Percentiles rank a stretch among this genome's conserved stretches.
Conservation (phyloP, 1,140 invertebrate genomes). For the Pygmarrhopalites habei region DNA sequence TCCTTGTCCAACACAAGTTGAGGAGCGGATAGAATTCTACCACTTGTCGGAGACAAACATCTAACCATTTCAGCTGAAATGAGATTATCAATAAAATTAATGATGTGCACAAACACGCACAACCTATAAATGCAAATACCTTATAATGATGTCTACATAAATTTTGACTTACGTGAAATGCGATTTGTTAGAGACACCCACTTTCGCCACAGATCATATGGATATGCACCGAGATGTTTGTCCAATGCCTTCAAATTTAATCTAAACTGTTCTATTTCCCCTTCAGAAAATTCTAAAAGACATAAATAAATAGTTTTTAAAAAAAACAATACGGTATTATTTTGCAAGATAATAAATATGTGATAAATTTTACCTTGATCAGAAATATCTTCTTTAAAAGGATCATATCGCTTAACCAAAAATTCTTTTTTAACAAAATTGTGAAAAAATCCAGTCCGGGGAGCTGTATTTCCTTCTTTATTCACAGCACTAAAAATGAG, state of each 20-base stretch:
- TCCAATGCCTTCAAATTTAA: slow-evolving; percentile 72
- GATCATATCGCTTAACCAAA: slow-evolving; percentile 8
- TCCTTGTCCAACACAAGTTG: slow-evolving; percentile 33
- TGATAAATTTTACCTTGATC: not conserved
- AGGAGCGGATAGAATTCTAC: slow-evolving; percentile 37
- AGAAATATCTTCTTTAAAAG: not conserved
- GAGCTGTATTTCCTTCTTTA: slow-evolving; percentile 53
- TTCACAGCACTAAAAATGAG: slow-evolving; percentile 52
- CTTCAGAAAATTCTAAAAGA: slow-evolving; percentile 49
- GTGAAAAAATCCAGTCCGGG: slow-evolving; percentile 82
- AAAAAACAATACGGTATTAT: not conserved
- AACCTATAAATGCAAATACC: too few relatives aligned
- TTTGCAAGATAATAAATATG: not conserved
- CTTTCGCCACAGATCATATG: slow-evolving; percentile 75
- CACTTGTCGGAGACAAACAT: slow-evolving; percentile 55
- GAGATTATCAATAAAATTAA: too few relatives aligned
- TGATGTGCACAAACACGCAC: too few relatives aligned
- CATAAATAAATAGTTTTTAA: not conserved
- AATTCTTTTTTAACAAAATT: slow-evolving; percentile 68
- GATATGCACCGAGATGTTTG: slow-evolving; percentile 77
- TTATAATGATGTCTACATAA: too few relatives aligned
- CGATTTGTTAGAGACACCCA: slow-evolving; percentile 77
- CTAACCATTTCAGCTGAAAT: slow-evolving; percentile 46
- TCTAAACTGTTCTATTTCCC: slow-evolving; percentile 55
- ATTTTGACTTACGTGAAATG: slow-evolving; percentile 52